Base-by-base conservation (phyloP, 1,140 invertebrate species). In the Penaeus indicus region DNA sequence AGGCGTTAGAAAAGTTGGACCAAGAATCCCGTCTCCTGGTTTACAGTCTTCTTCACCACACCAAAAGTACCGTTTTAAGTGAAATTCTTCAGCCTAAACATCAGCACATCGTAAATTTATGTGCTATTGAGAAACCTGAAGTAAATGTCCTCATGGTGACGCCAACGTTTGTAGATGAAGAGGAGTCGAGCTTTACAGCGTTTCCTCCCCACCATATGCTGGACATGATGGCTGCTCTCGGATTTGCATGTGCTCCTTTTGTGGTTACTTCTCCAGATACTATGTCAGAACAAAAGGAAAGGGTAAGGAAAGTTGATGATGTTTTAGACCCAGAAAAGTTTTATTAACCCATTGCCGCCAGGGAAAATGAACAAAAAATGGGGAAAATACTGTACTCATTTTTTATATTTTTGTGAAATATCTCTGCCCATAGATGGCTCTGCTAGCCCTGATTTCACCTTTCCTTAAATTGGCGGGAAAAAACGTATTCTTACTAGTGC, bases 31-130 rank as follows among this genome's bases (percentile, higher is more conserved):
- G 61, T 27, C 72, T 89, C 64, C 42, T 85, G 25, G n/a, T 92
- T 25, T 75, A 90, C 27, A 85, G 90, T 38, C 92, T 92, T 85
- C 75, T 92, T 22, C 88, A 91, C 42, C 42, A 90, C 62, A 91
- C 91, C 8, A 90, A 91, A 75, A 93, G 92, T 84, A 94, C 94
- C 54, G 92, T 92, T 18, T 92, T 94, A 11, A 92, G 93, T 92
- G 94, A 94, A 91, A 92, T 94, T 84, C 91, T 94, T 18, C 92
- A 93, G 61, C 94, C 93, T n/a, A 86, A 91, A 27, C 92, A 93
- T 90, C 94, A 94, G 91, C 94, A 94, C 92, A 92, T 94, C 47
- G 94, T 93, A 81, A 92, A 93, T 89, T 89, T 94, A 1, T 93
- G 93, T 60, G 62, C 92, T 85, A 90, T 94, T 42, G 69, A 91